Base-by-base conservation (phyloP, 2,113 vertebrate genomes). In the Empidonax traillii region DNA sequence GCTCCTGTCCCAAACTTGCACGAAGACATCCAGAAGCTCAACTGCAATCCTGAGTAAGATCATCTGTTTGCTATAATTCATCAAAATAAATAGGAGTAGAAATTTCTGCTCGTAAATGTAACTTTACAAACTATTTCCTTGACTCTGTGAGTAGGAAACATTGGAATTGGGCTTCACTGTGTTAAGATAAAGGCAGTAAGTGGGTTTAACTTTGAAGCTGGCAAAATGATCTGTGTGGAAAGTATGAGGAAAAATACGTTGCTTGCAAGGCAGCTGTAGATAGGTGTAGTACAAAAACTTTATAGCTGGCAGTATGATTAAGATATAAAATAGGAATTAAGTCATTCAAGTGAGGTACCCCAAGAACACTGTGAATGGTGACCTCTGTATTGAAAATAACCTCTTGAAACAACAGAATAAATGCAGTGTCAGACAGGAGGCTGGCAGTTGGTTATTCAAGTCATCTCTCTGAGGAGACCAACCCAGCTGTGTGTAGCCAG, bases 11-110 rank as follows among this genome's bases (percentile, higher is more conserved):
- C 99, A 90, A 99, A 98, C 93, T 98, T 99, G 92, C 98, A 99
- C 65, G 99, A 99, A 96, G 99, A 99, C 81, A 98, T 99, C 95
- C 99, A 99, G 98, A 99, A 98, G 87, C 96, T 99, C 82, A 99
- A 99, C 97, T 99, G 99, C 97, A 98, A 97, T 95, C 99, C 99
- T 94, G 99, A 99, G 99, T 99, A 98, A 98, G 98, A 86, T 53
- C 52, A 90, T 82, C 37, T 10, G 14, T 90, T 95, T 87, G 31
- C 33, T 85, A 3, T 87, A 66, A 74, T 51, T 58, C 7, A 58
- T 72, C 15, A 58, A 31, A 89, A 55, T 9, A 79, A 49, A 37
- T 4, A 20, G 25, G 86, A 80, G 24, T 53, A 28, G 33, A 41
- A n/a, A 30, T 74, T 80, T 12, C 44, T 61, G 13, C 11, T 67